Base-by-base conservation (phyloP, 1,140 invertebrate species). In the Phortica variegata region DNA sequence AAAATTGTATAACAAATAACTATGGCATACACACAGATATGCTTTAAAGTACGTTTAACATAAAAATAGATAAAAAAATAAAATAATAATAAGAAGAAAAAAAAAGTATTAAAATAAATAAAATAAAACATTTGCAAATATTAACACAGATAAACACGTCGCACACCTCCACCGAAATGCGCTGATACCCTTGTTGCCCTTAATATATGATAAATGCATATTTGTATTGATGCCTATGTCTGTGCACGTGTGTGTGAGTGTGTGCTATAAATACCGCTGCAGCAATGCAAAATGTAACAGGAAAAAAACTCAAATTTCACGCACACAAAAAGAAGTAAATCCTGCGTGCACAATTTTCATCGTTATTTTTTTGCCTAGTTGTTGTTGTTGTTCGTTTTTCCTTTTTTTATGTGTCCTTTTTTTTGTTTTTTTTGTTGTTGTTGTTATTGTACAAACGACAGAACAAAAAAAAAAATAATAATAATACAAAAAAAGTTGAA, bases 251-350 rank as follows among this genome's bases (percentile, higher is more conserved):
- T 9, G 31, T 34, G 31, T 44, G 29, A 8, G 52, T 49, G 47
- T 42, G 50, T 39, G 52, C 50, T 57, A 40, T 51, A 51, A 60
- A 54, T 54, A n/a, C n/a, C n/a, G n/a, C n/a, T n/a, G n/a, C n/a
- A n/a, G n/a, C n/a, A n/a, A n/a, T n/a, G n/a, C n/a, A 53, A 51
- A 54, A 31, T 51, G 60, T 49, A 60, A 48, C 53, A 61, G 47
- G 34, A 26, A 31, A 54, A 48, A 42, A 49, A 32, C 53, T 52
- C 42, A 46, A 56, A 44, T 52, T 56, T 34, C 46, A 37, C 47
- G 54, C 43, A 46, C 53, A 53, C n/a, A n/a, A n/a, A n/a, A n/a
- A n/a, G n/a, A n/a, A n/a, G n/a, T n/a, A n/a, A n/a, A n/a, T n/a
- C n/a, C n/a, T n/a, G n/a, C n/a, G n/a, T n/a, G n/a, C n/a, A n/a